phyloP scores from a whole-genome alignment of 2,888 invertebrate species.

The Clusia tigrina region DNA sequence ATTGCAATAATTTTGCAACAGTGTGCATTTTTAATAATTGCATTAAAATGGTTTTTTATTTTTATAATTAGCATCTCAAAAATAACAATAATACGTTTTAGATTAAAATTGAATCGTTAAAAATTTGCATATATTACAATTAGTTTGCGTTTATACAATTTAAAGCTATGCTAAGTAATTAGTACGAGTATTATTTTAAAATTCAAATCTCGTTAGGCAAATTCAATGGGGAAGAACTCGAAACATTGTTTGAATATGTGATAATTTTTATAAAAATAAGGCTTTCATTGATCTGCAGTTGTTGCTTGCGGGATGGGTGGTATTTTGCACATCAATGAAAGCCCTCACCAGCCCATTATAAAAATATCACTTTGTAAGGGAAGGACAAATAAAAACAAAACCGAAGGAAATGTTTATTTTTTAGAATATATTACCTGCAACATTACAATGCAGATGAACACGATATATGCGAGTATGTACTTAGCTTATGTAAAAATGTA shows the following conservation, averaged over 20 bases:
- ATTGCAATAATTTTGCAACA: background rate
- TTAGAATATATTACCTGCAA: conserved; percentile 2
- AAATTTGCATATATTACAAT: conserved; percentile 9
- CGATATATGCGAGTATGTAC: too few species aligned
- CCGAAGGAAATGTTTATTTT: background rate
- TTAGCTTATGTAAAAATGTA: conserved; percentile 35
- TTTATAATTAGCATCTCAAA: conserved; percentile 13
- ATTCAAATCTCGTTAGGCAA: conserved; percentile 13
- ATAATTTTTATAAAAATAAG: conserved; percentile 28
- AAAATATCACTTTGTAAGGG: conserved; percentile 18
- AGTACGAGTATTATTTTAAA: background rate
- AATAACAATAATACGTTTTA: conserved; percentile 15
- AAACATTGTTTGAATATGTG: background rate
- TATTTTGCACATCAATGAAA: conserved; percentile 41
- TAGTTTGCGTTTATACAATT: conserved; percentile 3
- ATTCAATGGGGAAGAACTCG: conserved; percentile 3
- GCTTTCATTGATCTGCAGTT: conserved; percentile 37
- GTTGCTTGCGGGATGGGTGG: background rate
- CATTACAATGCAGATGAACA: conserved; percentile 11
- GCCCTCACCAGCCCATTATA: conserved; percentile 55
- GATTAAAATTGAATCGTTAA: conserved; percentile 4
- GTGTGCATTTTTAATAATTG: conserved; percentile 2
- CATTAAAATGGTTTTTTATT: conserved; percentile 14
- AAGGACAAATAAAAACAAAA: conserved; percentile 21
- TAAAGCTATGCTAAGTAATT: conserved; percentile 3